A percentile compares a stretch with the other conserved stretches of the same genome.
phyloP scores from a whole-genome alignment of 1,140 invertebrate genomes.

The Chionoecetes opilio region DNA sequence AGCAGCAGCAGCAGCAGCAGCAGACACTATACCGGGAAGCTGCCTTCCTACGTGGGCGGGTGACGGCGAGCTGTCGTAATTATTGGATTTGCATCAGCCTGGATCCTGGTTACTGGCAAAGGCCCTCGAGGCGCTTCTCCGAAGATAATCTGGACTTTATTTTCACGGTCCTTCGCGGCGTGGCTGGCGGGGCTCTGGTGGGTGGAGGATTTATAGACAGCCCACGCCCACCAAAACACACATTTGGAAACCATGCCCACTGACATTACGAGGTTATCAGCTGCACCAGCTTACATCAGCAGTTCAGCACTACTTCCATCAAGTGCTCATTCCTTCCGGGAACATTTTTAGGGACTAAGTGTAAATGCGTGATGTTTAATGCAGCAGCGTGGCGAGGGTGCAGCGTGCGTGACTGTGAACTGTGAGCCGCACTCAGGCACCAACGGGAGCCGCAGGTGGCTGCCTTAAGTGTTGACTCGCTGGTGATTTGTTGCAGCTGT shows the following conservation, averaged over 20 bases:
- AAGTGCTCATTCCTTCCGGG: too few relatives aligned
- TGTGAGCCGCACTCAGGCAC: neutral
- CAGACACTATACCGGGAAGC: neutral
- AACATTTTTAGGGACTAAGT: too few relatives aligned
- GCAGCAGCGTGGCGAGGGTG: neutral
- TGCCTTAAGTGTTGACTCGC: neutral
- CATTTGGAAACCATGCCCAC: neutral
- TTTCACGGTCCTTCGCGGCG: neutral
- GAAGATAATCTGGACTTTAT: conserved; percentile 1
- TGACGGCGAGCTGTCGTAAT: conserved; percentile 24
- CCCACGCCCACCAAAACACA: neutral
- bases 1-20: neutral
- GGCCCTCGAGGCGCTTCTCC: neutral
- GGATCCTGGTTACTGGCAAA: conserved; percentile 15
- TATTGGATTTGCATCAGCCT: neutral
- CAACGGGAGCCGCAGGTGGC: neutral
- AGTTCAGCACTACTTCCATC: too few relatives aligned
- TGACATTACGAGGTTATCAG: too few relatives aligned
- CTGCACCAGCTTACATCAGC: too few relatives aligned
- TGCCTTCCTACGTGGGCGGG: neutral
- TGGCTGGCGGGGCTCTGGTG: neutral
- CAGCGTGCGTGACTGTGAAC: neutral
- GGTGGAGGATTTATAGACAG: neutral
- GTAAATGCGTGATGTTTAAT: neutral
- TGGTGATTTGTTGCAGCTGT: neutral